Base-by-base conservation (phyloP, 1,140 invertebrate species). In the Gonioctena quinquepunctata region DNA sequence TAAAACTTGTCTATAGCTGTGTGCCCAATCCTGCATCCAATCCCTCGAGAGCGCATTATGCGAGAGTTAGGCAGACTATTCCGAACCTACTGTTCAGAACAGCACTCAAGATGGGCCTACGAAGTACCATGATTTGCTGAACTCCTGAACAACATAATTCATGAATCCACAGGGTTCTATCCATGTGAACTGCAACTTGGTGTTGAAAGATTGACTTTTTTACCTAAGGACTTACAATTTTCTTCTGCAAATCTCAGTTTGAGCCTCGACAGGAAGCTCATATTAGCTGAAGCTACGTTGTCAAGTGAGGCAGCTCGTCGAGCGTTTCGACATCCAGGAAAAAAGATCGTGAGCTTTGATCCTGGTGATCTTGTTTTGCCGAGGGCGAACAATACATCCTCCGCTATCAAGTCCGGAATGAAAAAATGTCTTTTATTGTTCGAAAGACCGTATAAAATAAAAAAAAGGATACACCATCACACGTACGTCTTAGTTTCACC, bases 21-120 rank as follows among this genome's bases (percentile, higher is more conserved):
- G 60, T 69, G 8, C 25, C 28, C 22, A 59, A 69, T 42, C 59
- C 60, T 13, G 0, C 42, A 63, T 42, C 6, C 18, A 11, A 69
- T 64, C 54, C 59, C 59, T 11, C 8, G 22, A 8, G 57, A 62
- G 23, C 27, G 57, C n/a, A 25, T 19, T 16, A 61, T 68, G 56
- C 16, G 66, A 2, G 66, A 68, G 26, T 19, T 68, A 13, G 66
- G 66, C 13, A 19, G 66, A 18, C 25, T 68, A 22, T 49, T 68
- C 22, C 8, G 61, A 2, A 50, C 56, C 3, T 68, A 62, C 33
- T 68, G 60, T 54, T 13, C n/a, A 27, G 59, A 22, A 28, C n/a
- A 69, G 27, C 68, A 69, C 28, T 21, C 68, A 3, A 63, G 26
- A 16, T 69, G 59, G 60, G 28, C 68, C 5, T 64, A n/a, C 11